Conservation (phyloP, 2,113 vertebrate species). For the Mastomys natalensis region DNA sequence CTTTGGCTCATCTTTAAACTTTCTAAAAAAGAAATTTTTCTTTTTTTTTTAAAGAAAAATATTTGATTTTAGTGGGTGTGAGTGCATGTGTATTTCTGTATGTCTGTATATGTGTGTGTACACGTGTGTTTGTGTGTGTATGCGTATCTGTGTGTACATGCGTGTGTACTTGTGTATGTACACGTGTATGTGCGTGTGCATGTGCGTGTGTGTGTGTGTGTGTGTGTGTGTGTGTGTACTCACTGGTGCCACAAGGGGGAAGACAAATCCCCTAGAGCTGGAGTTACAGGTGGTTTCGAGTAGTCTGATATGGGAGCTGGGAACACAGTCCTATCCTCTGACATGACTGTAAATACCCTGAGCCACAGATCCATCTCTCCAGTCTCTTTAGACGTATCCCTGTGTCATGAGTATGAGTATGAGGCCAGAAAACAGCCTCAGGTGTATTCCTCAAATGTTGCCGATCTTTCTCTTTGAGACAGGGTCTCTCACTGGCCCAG, state of each 20-base stretch:
- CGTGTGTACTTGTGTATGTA: background rate
- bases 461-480: background rate
- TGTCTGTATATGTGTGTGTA: background rate
- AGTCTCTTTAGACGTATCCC: background rate
- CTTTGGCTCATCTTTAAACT: background rate
- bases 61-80: background rate
- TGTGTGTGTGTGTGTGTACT: background rate
- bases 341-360: background rate
- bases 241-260: background rate
- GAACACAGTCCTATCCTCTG: background rate
- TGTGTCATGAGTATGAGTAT: background rate
- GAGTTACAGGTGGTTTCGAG: background rate
- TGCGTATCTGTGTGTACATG: background rate
- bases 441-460: no score
- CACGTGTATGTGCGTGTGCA: accelerated
- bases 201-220: accelerated
- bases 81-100: background rate
- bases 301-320: background rate
- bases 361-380: background rate
- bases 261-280: background rate
- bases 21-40: background rate
- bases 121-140: accelerated
- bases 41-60: background rate
- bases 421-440: background rate
- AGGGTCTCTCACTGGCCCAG: background rate